Evolutionary conservation across 2,888 invertebrate genomes (phyloP).

Genomic region (Cancer borealis): DNA sequence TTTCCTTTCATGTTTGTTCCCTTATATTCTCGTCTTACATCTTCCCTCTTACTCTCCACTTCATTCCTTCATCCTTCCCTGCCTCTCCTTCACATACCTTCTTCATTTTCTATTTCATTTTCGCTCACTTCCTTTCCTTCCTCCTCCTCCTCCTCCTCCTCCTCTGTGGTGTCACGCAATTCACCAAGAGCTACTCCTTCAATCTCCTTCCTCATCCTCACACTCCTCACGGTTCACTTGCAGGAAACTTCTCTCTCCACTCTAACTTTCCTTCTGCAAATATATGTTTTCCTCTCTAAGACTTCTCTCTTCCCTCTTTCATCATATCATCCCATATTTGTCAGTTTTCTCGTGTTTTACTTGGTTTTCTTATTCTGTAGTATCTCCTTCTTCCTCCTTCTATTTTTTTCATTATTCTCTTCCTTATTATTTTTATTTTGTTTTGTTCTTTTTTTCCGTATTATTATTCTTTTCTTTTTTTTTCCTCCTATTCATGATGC

Average conservation of each 20-base stretch:
- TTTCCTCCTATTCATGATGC: not conserved
- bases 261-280: not conserved
- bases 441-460: not conserved
- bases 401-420: not conserved
- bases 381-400: not conserved
- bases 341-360: not conserved
- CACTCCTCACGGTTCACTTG: slow-evolving; percentile 1
- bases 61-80: not conserved
- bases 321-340: not conserved
- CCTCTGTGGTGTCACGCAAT: not conserved
- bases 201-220: not conserved
- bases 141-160: slow-evolving; percentile 18
- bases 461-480: not conserved
- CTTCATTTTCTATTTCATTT: not conserved
- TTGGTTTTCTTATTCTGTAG: not conserved
- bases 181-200: not conserved
- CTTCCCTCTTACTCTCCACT: not conserved
- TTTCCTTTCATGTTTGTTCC: not conserved
- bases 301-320: not conserved
- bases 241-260: not conserved
- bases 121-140: not conserved
- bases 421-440: not conserved
- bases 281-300: slow-evolving; percentile 7
- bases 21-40: not conserved
- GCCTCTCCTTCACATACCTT: not conserved